phyloP scores from a whole-genome alignment of 2,797 vertebrate genomes.

The Dromococcyx pavoninus region DNA sequence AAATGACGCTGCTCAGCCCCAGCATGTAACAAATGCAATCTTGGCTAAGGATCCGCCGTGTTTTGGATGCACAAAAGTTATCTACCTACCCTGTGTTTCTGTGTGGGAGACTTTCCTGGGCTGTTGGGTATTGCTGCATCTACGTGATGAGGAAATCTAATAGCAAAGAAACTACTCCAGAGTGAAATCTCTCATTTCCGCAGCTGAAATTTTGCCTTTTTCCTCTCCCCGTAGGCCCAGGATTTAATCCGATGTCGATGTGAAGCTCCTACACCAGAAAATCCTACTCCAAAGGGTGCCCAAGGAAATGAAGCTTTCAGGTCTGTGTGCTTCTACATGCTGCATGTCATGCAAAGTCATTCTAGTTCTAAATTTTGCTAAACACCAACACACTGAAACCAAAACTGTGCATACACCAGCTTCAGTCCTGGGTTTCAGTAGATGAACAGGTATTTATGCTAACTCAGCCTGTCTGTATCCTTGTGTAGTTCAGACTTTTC shows the following conservation, averaged over 20 bases:
- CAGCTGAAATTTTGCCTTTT: not conserved
- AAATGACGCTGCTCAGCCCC: not conserved
- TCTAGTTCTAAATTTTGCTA: not conserved
- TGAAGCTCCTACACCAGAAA: not conserved
- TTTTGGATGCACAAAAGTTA: fast-evolving
- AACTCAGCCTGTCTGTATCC: not conserved
- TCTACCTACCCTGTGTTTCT: not conserved
- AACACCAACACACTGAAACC: not conserved
- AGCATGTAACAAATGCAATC: fast-evolving
- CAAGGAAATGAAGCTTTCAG: conserved; percentile 25
- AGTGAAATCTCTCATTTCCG: not conserved
- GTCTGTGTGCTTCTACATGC: fast-evolving
- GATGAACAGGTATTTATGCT: not conserved
- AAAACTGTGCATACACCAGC: not conserved
- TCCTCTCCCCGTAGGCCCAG: not conserved
- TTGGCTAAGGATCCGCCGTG: fast-evolving
- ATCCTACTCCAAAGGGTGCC: not conserved
- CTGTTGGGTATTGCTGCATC: not conserved
- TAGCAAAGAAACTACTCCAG: not conserved
- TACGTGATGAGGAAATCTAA: not conserved
- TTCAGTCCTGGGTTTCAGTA: too few species aligned
- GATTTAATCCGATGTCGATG: not conserved
- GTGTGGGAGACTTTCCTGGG: fast-evolving
- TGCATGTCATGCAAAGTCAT: not conserved
- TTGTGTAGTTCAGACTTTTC: fast-evolving